Evolutionary conservation across 2,113 vertebrate species (phyloP), one percentile per base, ranked within the genome.

Genomic region (Lagopus leucura): DNA sequence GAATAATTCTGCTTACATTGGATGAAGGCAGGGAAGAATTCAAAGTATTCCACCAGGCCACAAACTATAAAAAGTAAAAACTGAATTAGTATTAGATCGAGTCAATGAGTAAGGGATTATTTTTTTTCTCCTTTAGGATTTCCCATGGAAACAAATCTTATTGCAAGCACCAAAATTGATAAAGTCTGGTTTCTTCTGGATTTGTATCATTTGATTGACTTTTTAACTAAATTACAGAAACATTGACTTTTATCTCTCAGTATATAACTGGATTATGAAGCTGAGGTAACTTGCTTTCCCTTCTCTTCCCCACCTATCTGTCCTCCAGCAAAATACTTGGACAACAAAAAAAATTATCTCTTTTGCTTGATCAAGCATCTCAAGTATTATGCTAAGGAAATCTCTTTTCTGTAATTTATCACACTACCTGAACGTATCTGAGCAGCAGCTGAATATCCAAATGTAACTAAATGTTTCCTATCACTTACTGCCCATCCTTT

Each of bases 161-260:
- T 11, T 86, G 34, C 38, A 91, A 87, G n/a, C 50, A 91, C 10
- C 50, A 72, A 92, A 91, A 89, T 3, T 75, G 57, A 75, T 43
- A 28, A 66, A 75, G 22, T 13, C 40, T 78, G 71, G 12, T 55
- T 92, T 93, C 21, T 40, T 65, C 67, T 48, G 38, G 10, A 84
- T 78, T 93, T 85, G 28, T 50, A 43, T 79, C 67, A 58, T 47
- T 60, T 84, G 40, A 80, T 83, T 28, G 67, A 79, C 14, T 76
- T 89, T 87, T 92, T 25, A 94, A 92, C 40, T 73, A 67, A 91
- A 66, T 94, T 89, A 91, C 11, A 82, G 48, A n/a, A 95, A 54
- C 12, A 54, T 76, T 87, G 86, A 42, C 48, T 82, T 93, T 88
- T 76, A 58, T 91, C 82, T 91, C 67, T 24, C 36, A 69, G 36